phyloP scores from a whole-genome alignment of 1,140 invertebrate genomes.

The Chrysopa pallens region DNA sequence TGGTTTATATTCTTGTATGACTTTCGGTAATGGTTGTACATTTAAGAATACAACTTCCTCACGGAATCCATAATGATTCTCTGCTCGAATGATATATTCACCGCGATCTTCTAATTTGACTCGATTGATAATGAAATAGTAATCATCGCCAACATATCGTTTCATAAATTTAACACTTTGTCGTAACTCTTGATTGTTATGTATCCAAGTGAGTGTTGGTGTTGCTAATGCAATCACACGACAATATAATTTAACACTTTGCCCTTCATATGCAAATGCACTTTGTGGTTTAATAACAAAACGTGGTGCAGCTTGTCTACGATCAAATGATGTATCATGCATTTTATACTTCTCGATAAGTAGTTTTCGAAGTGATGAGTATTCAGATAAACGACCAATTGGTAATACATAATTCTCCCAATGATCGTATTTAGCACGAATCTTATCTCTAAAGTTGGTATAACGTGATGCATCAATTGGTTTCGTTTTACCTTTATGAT shows the following conservation, averaged over 20 bases:
- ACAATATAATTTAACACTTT: constrained; percentile 94
- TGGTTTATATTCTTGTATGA: constrained; percentile 56
- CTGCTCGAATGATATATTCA: constrained; percentile 91
- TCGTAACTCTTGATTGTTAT: constrained; percentile 80
- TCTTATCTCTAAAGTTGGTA: constrained; percentile 67
- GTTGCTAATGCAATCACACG: constrained; percentile 87
- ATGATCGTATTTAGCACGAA: constrained; percentile 69
- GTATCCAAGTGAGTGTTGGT: constrained; percentile 89
- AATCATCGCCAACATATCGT: constrained; percentile 88
- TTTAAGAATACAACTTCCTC: constrained; percentile 96
- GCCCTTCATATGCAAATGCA: constrained; percentile 91
- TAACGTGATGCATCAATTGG: constrained; percentile 69
- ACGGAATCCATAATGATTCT: constrained; percentile 92
- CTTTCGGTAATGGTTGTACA: constrained; percentile 80
- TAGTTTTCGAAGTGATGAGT: constrained; percentile 90
- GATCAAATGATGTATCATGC: constrained; percentile 89
- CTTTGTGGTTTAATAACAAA: constrained; percentile 94
- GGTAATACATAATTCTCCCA: constrained; percentile 88
- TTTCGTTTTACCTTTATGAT: constrained; percentile 52
- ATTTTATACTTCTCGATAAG: constrained; percentile 94
- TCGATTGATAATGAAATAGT: constrained; percentile 93
- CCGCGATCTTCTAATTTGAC: constrained; percentile 88
- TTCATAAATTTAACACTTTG: constrained; percentile 99
- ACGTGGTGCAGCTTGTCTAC: constrained; percentile 88
- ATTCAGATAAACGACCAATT: constrained; percentile 91